Conservation (phyloP, 2,113 vertebrate species). For the Ursus arctos region DNA sequence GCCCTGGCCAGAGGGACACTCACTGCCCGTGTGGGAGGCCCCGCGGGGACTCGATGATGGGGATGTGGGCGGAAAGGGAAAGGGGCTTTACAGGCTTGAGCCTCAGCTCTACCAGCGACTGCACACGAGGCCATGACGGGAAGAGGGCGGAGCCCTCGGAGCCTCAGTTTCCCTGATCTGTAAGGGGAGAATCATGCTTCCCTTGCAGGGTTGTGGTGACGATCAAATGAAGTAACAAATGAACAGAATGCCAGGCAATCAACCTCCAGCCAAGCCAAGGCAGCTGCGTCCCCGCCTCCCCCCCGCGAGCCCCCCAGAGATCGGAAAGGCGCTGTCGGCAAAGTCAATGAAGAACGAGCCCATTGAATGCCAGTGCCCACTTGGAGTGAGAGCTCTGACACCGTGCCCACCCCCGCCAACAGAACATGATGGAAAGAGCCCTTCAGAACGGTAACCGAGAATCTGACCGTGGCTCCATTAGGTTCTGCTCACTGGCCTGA, state of each 20-base stretch:
- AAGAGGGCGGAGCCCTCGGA: not conserved
- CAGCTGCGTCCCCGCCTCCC: fast-evolving
- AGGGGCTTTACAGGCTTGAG: fast-evolving
- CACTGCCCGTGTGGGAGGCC: fast-evolving
- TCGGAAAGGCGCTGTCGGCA: not conserved
- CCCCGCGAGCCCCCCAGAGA: fast-evolving
- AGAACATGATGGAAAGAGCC: not conserved
- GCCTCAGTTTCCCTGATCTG: not conserved
- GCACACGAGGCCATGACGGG: fast-evolving
- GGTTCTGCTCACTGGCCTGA: not conserved
- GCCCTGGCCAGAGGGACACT: not conserved
- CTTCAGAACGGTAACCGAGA: not conserved
- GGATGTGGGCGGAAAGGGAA: not conserved
- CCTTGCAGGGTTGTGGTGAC: not conserved
- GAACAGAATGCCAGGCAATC: not conserved
- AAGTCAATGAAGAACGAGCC: not conserved
- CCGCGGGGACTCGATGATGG: not conserved
- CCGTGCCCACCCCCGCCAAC: not conserved
- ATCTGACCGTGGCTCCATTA: not conserved
- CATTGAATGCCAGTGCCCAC: not conserved
- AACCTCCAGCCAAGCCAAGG: not conserved
- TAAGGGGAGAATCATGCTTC: not conserved
- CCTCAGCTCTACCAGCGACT: not conserved
- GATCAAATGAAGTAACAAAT: fast-evolving
- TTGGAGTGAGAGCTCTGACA: not conserved